Conservation (phyloP, 2,113 vertebrate genomes). For the Ginglymostoma cirratum region DNA sequence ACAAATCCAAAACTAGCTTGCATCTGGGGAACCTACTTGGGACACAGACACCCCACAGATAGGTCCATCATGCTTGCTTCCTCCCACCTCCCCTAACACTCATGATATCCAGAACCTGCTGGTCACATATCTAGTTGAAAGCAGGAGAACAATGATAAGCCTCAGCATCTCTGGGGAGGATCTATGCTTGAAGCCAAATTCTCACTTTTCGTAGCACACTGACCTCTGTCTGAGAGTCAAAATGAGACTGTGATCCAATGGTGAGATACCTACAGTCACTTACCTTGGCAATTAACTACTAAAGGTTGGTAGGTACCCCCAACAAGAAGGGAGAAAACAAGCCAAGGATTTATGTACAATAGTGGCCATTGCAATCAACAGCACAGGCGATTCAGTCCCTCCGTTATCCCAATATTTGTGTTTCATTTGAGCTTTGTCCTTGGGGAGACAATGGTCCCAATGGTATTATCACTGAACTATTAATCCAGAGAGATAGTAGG, state of each 20-base stretch:
- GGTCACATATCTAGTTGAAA: background rate
- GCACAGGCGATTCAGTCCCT: background rate
- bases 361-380: background rate
- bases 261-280: too few species aligned
- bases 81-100: background rate
- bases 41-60: accelerated
- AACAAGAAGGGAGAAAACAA: background rate
- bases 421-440: background rate
- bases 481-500: too few species aligned
- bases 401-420: background rate
- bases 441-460: too few species aligned
- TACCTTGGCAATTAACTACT: too few species aligned
- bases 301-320: too few species aligned
- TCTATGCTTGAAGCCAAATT: too few species aligned
- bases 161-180: too few species aligned
- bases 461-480: too few species aligned
- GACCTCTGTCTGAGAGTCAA: too few species aligned
- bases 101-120: background rate
- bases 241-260: too few species aligned
- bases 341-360: background rate
- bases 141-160: background rate
- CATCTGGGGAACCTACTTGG: background rate
- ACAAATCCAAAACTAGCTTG: background rate
- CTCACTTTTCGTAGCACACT: too few species aligned
- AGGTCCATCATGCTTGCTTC: background rate